phyloP scores from a whole-genome alignment of 1,140 invertebrate species.

The Heterodera carotae region DNA sequence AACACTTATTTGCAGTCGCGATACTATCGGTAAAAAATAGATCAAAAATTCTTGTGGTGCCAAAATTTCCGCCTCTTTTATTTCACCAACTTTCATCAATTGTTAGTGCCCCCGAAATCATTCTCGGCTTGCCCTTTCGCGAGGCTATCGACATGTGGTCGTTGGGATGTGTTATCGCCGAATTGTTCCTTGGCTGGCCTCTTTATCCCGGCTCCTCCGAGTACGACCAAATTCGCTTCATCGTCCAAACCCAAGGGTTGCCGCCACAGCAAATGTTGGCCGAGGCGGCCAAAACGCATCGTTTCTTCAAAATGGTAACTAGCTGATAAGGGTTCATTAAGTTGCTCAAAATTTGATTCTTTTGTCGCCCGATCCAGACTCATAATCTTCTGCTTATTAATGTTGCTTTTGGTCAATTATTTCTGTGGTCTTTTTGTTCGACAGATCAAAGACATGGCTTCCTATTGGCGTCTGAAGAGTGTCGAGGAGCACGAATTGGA shows the following conservation, averaged over 20 bases:
- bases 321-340: no score
- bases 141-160: conserved; percentile 99
- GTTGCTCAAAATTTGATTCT: no score
- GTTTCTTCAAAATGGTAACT: conserved; percentile 89
- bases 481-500: conserved; percentile 97
- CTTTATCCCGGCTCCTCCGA: conserved; percentile 98
- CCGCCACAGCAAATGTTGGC: conserved; percentile 99
- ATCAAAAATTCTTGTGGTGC: neutral
- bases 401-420: no score
- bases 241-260: conserved; percentile 85
- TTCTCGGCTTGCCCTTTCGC: conserved; percentile 93
- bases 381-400: no score
- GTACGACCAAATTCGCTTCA: conserved; percentile 97
- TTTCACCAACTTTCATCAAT: no score
- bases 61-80: no score
- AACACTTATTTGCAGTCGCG: conserved; percentile 98
- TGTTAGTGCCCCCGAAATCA: conserved; percentile 90
- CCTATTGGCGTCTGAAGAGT: conserved; percentile 71
- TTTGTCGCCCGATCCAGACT: no score
- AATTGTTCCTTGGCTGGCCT: conserved; percentile 98
- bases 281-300: conserved; percentile 93
- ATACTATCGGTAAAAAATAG: conserved; percentile 77
- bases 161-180: conserved; percentile 96
- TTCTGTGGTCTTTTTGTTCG: no score
- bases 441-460: conserved; percentile 39